Percentiles rank a stretch among this genome's conserved stretches.
These are phyloP conservation scores for Eretmochelys imbricata DNA, from an alignment of 2,113 vertebrate genomes.

Conservation along the genomic window DNA sequence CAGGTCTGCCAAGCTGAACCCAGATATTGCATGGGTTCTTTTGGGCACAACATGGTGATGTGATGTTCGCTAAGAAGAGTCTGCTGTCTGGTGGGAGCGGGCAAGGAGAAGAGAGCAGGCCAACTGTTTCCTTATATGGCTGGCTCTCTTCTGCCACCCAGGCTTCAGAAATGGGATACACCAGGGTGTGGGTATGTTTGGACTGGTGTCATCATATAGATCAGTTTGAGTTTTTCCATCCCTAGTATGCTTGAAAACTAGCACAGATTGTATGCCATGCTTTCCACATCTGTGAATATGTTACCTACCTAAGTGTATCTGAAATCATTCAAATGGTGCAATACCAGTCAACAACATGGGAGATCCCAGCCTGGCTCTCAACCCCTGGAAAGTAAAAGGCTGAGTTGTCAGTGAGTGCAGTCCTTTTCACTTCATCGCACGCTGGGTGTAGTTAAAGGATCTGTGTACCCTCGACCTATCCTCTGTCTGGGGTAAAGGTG, in stretches of 20 bases:
- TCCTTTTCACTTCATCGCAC: no score
- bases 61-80: background rate
- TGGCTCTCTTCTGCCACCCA: background rate
- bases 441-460: no score
- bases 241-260: background rate
- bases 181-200: background rate
- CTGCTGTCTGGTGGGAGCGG: conserved; percentile 32
- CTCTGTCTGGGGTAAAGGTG: background rate
- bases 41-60: background rate
- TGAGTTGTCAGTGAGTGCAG: background rate
- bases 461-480: background rate
- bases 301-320: background rate
- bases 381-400: background rate
- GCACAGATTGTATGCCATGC: background rate
- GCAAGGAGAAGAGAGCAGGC: background rate
- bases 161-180: no score
- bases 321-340: background rate
- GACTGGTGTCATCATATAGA: background rate
- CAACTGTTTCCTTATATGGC: background rate
- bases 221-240: background rate
- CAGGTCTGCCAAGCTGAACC: background rate
- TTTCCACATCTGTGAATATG: background rate
- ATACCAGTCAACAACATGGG: background rate
- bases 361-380: background rate
- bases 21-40: background rate